Evolutionary conservation across 2,113 vertebrate species (phyloP).

Genomic region (Triplophysa tibetana): DNA sequence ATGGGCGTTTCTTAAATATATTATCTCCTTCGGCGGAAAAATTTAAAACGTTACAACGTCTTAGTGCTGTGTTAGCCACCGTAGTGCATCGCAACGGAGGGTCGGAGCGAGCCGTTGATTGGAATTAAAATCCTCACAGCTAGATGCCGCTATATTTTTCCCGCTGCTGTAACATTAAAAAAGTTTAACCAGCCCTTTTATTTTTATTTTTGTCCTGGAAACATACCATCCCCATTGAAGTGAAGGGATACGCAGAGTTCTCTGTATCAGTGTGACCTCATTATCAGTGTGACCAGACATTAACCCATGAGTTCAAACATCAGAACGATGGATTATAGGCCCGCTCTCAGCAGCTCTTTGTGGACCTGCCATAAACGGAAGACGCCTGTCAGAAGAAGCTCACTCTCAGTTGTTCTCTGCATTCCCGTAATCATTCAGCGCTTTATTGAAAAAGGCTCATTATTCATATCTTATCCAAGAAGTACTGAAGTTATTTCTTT

Average conservation of each 20-base stretch:
- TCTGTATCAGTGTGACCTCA: background rate
- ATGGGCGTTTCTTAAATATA: no score
- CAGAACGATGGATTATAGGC: conserved; percentile 5
- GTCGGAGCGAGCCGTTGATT: no score
- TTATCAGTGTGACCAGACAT: conserved; percentile 36
- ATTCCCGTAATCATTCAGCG: conserved; percentile 57
- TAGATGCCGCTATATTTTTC: no score
- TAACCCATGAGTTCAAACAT: conserved; percentile 1
- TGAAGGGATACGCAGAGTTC: background rate
- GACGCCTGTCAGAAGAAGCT: background rate
- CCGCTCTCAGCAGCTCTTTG: conserved; percentile 60
- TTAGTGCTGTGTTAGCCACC: no score
- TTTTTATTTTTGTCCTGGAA: no score
- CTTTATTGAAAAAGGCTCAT: conserved; percentile 66
- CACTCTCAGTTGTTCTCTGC: conserved; percentile 46
- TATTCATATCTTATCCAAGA: conserved; percentile 57
- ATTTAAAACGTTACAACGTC: no score
- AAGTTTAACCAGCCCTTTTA: no score
- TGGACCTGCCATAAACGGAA: background rate
- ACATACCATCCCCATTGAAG: background rate
- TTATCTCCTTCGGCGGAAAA: no score
- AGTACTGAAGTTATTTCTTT: conserved; percentile 73
- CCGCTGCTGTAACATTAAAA: no score
- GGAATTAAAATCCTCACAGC: no score
- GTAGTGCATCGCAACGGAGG: no score